A percentile compares a stretch with the other conserved stretches of the same genome.
Conservation (phyloP, 2,888 invertebrate genomes). For the Coremacera marginata region DNA sequence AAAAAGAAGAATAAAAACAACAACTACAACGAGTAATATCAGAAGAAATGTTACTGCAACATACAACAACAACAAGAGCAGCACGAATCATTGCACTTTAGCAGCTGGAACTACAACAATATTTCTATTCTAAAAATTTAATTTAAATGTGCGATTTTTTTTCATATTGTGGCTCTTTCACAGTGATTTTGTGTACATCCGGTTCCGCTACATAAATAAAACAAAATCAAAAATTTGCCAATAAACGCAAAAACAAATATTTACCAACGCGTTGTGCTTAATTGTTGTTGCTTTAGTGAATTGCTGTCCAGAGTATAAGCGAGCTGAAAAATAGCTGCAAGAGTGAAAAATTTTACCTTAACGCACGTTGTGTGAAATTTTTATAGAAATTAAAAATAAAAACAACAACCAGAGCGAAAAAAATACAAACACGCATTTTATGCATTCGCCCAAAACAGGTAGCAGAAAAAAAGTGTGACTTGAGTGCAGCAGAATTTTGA, state of each 20-base stretch:
- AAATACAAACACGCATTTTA: background rate
- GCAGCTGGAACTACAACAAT: slow-evolving; percentile 26
- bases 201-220: background rate
- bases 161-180: background rate
- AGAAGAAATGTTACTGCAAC: slow-evolving; percentile 7
- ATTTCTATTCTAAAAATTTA: background rate
- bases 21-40: slow-evolving; percentile 25
- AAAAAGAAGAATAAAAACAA: slow-evolving; percentile 36
- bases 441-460: too few relatives aligned
- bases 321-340: background rate
- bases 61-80: slow-evolving; percentile 42
- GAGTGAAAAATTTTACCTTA: slow-evolving; percentile 16
- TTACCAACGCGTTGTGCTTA: slow-evolving; percentile 27
- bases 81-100: slow-evolving; percentile 36
- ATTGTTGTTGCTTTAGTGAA: too few relatives aligned
- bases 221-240: background rate
- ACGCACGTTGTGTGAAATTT: slow-evolving; percentile 12
- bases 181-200: background rate
- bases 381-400: background rate
- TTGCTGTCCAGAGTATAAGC: background rate
- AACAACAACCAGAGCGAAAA: slow-evolving; percentile 22
- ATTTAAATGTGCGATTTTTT: background rate
- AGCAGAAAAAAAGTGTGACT: too few relatives aligned
- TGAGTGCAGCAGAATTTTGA: slow-evolving; percentile 13
- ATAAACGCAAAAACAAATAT: slow-evolving; percentile 40